Evolutionary conservation across 2,113 vertebrate species (phyloP).

Genomic region (Nibea albiflora): DNA sequence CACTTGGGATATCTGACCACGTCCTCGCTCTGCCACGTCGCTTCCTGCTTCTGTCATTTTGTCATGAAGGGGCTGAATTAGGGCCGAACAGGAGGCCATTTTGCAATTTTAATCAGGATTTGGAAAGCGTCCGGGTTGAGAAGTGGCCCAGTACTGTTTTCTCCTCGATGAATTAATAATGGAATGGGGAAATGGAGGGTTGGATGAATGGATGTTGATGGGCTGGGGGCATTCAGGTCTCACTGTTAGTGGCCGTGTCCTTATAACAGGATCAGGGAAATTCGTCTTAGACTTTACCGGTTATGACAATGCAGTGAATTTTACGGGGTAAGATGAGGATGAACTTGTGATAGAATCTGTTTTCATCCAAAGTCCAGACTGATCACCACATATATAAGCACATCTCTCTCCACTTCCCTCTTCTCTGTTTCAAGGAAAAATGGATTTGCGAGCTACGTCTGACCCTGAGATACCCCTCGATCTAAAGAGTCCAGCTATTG

Average conservation of each 20-base stretch:
- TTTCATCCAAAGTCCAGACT: conserved; percentile 13
- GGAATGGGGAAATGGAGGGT: conserved; percentile 42
- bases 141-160: conserved; percentile 68
- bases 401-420: neutral
- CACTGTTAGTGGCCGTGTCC: conserved; percentile 48
- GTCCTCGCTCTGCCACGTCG: conserved; percentile 34
- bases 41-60: conserved; percentile 66
- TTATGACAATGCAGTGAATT: conserved; percentile 12
- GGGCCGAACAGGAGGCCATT: conserved; percentile 81
- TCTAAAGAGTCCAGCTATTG: conserved; percentile 75
- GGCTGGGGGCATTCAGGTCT: conserved; percentile 44
- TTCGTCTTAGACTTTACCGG: neutral
- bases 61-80: conserved; percentile 68
- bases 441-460: conserved; percentile 55
- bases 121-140: conserved; percentile 68
- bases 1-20: conserved; percentile 59
- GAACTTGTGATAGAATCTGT: conserved; percentile 34
- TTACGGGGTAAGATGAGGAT: conserved; percentile 14
- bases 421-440: conserved; percentile 41
- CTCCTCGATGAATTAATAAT: conserved; percentile 76
- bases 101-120: conserved; percentile 82
- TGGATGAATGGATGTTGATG: conserved; percentile 55
- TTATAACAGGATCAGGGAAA: conserved; percentile 44
- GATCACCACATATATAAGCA: conserved; percentile 11
- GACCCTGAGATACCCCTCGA: conserved; percentile 68